Percentiles rank a stretch among this genome's conserved stretches.
Evolutionary conservation across 2,113 vertebrate species (phyloP).

Genomic region (Psilopsiagon aurifrons): DNA sequence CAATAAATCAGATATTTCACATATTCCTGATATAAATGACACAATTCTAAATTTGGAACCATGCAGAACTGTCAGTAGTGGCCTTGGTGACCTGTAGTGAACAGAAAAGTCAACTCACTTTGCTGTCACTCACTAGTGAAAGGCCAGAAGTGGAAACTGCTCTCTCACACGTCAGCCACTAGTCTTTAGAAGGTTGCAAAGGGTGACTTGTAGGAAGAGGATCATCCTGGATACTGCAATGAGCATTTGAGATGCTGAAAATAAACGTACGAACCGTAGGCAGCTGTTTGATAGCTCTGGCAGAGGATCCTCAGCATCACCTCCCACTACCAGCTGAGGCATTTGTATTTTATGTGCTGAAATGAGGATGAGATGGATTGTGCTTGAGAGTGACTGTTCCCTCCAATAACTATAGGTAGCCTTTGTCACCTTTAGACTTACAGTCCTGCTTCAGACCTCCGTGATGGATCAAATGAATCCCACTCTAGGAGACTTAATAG

Average conservation of each 20-base stretch:
- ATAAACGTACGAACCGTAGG: not conserved
- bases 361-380: not conserved
- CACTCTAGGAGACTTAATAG: not conserved
- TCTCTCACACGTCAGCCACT: not conserved
- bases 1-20: not conserved
- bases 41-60: not conserved
- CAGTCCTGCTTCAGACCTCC: not conserved
- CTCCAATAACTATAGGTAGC: not conserved
- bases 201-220: not conserved
- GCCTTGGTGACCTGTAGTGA: not conserved
- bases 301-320: not conserved
- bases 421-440: not conserved
- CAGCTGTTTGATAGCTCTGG: not conserved
- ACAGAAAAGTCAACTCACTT: not conserved
- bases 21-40: not conserved
- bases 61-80: not conserved
- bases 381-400: not conserved
- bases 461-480: not conserved
- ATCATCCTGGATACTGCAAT: not conserved
- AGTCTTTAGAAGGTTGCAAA: fast-evolving
- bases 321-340: not conserved
- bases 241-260: not conserved
- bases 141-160: not conserved
- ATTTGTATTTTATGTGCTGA: not conserved
- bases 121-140: not conserved